These are phyloP conservation scores for Hyperoplus lanceolatus DNA, from an alignment of 2,797 vertebrate species.

Conservation along the genomic window DNA sequence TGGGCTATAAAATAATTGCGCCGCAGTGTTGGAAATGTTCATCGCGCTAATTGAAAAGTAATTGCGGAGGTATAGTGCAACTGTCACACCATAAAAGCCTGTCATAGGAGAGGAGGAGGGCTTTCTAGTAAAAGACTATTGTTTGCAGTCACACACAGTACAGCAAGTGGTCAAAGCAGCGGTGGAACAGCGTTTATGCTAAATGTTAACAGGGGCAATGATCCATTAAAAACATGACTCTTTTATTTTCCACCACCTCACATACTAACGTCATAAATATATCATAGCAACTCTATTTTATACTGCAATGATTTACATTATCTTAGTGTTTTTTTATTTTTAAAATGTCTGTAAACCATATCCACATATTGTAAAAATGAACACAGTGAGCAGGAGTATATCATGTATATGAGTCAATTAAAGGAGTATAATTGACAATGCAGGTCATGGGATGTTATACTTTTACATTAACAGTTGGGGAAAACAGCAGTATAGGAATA, in stretches of 20 bases:
- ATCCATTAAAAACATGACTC: slow-evolving; percentile 73
- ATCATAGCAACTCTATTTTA: slow-evolving; percentile 52
- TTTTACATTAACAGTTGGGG: slow-evolving; percentile 9
- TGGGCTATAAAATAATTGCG: slow-evolving; percentile 90
- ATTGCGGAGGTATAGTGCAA: slow-evolving; percentile 89
- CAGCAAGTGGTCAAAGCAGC: slow-evolving; percentile 70
- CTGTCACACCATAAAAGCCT: slow-evolving; percentile 86
- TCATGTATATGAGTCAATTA: slow-evolving; percentile 58
- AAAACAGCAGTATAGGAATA: slow-evolving; percentile 7
- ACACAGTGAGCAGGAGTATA: slow-evolving; percentile 47
- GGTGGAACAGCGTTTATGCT: slow-evolving; percentile 57
- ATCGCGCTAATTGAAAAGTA: slow-evolving; percentile 91
- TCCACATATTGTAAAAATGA: slow-evolving; percentile 65
- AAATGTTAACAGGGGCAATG: slow-evolving; percentile 77
- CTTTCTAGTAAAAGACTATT: slow-evolving; percentile 77
- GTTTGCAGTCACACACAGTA: slow-evolving; percentile 76
- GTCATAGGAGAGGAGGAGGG: slow-evolving; percentile 80
- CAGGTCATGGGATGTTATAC: background rate
- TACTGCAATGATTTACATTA: slow-evolving; percentile 58
- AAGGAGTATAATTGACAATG: slow-evolving; percentile 32
- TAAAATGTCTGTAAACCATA: slow-evolving; percentile 46
- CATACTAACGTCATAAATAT: slow-evolving; percentile 62
- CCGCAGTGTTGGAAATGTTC: slow-evolving; percentile 88
- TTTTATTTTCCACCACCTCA: slow-evolving; percentile 55
- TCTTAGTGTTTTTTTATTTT: slow-evolving; percentile 49